Conservation (phyloP, 2,113 vertebrate species). For the Amia ocellicauda region DNA sequence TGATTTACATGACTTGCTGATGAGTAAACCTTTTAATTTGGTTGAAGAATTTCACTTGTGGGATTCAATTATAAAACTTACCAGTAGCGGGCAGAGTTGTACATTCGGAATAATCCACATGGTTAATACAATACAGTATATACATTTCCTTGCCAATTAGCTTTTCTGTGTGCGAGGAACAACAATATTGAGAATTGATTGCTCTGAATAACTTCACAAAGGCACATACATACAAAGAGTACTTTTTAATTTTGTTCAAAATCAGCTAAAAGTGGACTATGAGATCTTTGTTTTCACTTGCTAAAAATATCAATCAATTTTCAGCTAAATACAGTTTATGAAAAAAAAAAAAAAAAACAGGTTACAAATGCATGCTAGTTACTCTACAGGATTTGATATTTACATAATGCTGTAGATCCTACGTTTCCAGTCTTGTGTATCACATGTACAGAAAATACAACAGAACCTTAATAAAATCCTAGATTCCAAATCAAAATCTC, state of each 20-base stretch:
- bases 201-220: no score
- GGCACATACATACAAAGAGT: constrained; percentile 24
- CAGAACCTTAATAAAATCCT: constrained; percentile 23
- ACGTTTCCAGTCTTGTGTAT: constrained; percentile 39
- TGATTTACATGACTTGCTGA: not conserved
- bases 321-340: constrained; percentile 30
- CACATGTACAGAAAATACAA: constrained; percentile 40
- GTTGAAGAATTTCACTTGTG: no score
- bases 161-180: no score
- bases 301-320: constrained; percentile 38
- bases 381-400: constrained; percentile 43
- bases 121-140: not conserved
- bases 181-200: no score
- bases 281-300: constrained; percentile 30
- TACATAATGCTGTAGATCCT: constrained; percentile 43
- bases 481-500: constrained; percentile 50
- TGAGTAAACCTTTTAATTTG: no score
- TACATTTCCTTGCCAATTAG: not conserved
- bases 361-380: constrained; percentile 52
- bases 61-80: not conserved
- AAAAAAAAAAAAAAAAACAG: constrained; percentile 23
- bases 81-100: constrained; percentile 41
- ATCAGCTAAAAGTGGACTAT: constrained; percentile 53
- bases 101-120: not conserved
- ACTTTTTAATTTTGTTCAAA: constrained; percentile 51